These are phyloP conservation scores for Scolopax bukidnonensis DNA, from an alignment of 2,797 vertebrate species.

Conservation along the genomic window DNA sequence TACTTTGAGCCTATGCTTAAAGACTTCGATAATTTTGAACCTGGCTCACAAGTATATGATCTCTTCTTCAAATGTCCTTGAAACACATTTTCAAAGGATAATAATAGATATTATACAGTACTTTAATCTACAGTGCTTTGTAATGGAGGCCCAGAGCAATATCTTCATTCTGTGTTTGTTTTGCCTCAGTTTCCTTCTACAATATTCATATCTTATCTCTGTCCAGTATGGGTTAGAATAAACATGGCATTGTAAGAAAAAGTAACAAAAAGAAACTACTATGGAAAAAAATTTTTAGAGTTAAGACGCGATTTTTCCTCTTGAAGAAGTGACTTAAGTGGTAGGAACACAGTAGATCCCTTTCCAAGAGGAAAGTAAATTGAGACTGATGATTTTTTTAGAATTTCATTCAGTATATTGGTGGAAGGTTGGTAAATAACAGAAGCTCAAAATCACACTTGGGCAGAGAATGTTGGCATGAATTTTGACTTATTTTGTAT, in stretches of 20 bases:
- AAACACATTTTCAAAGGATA: background rate
- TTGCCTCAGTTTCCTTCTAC: background rate
- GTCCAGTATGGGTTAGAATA: background rate
- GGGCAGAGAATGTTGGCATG: background rate
- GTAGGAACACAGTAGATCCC: background rate
- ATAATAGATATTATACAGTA: background rate
- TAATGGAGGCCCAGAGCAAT: background rate
- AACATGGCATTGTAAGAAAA: background rate
- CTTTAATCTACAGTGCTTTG: background rate
- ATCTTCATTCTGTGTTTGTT: background rate
- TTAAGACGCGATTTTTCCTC: background rate
- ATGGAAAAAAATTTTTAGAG: background rate
- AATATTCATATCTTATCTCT: background rate
- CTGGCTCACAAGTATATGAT: background rate
- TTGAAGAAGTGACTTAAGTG: background rate
- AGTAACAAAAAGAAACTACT: background rate
- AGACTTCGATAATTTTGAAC: slow-evolving; percentile 8
- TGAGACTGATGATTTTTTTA: background rate
- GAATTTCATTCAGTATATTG: background rate
- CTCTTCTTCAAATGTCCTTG: background rate
- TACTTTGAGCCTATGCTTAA: slow-evolving; percentile 7
- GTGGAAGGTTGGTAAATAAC: background rate
- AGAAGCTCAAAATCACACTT: background rate
- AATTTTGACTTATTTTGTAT: background rate
- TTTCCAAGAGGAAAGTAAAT: background rate